Conservation (phyloP, 2,888 invertebrate genomes). For the Xestia rhomboidea region DNA sequence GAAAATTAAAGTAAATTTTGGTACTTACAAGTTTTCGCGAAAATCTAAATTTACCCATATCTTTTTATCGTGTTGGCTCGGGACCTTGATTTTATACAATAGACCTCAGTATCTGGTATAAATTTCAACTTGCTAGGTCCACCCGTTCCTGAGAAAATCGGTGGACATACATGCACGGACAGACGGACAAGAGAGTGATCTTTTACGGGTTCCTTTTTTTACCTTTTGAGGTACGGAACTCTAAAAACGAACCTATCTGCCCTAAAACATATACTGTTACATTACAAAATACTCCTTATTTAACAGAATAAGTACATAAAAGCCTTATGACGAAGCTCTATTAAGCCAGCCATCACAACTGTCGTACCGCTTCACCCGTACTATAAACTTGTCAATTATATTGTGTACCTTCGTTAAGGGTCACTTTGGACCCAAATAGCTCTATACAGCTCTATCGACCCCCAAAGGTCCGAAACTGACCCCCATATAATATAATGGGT, state of each 20-base stretch:
- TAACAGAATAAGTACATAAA: slow-evolving; percentile 1
- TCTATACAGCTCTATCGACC: slow-evolving; percentile 25
- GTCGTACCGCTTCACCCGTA: slow-evolving; percentile 14
- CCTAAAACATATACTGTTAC: neutral
- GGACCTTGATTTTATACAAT: too few species aligned
- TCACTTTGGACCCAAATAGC: slow-evolving; percentile 44
- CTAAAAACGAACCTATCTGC: neutral
- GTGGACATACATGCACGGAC: too few species aligned
- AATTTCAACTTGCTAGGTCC: too few species aligned
- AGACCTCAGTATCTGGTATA: too few species aligned
- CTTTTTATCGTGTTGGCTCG: too few species aligned
- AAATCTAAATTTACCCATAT: too few species aligned
- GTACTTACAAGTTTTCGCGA: too few species aligned
- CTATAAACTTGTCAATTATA: slow-evolving; percentile 36
- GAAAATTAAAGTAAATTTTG: too few species aligned
- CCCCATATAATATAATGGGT: slow-evolving; percentile 41
- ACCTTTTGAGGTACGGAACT: too few species aligned
- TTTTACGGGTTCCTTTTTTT: too few species aligned
- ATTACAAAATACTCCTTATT: neutral
- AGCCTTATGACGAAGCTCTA: slow-evolving; percentile 2
- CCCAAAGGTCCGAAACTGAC: slow-evolving; percentile 20
- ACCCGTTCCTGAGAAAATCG: too few species aligned
- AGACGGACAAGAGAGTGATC: too few species aligned
- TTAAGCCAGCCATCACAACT: slow-evolving; percentile 20
- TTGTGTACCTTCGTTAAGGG: slow-evolving; percentile 39